Conservation (phyloP, 2,113 vertebrate species). For the Murina feae region DNA sequence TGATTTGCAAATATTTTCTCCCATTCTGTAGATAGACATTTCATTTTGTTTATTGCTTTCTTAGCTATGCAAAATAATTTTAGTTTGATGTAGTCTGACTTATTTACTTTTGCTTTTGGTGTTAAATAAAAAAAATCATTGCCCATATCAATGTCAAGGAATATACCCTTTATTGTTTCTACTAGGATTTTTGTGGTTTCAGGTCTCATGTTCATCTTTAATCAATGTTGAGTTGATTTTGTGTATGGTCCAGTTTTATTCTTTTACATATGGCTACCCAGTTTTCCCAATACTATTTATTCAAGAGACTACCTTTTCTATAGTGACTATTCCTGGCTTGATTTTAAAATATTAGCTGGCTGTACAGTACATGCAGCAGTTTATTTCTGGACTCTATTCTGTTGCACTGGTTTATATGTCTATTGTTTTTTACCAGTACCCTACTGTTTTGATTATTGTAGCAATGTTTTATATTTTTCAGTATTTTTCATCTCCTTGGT, state of each 20-base stretch:
- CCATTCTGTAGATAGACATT: background rate
- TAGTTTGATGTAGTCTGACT: background rate
- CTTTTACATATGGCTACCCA: background rate
- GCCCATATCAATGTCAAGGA: background rate
- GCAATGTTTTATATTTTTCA: background rate
- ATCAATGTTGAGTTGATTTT: background rate
- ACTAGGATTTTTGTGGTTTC: background rate
- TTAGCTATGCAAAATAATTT: background rate
- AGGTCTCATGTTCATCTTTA: background rate
- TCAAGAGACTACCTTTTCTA: background rate
- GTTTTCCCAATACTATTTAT: background rate
- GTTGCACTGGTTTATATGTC: background rate
- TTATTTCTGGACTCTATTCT: background rate
- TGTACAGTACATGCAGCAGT: background rate
- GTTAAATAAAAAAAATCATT: background rate
- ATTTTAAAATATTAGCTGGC: background rate
- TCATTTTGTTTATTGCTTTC: background rate
- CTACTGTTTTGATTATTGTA: background rate
- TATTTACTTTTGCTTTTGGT: background rate
- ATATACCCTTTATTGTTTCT: background rate
- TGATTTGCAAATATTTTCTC: background rate
- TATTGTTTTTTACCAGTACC: background rate
- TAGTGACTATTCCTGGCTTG: background rate
- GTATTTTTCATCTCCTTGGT: background rate
- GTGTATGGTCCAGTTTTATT: background rate